phyloP scores from a whole-genome alignment of 2,113 vertebrate genomes.

The Columba janthina region DNA sequence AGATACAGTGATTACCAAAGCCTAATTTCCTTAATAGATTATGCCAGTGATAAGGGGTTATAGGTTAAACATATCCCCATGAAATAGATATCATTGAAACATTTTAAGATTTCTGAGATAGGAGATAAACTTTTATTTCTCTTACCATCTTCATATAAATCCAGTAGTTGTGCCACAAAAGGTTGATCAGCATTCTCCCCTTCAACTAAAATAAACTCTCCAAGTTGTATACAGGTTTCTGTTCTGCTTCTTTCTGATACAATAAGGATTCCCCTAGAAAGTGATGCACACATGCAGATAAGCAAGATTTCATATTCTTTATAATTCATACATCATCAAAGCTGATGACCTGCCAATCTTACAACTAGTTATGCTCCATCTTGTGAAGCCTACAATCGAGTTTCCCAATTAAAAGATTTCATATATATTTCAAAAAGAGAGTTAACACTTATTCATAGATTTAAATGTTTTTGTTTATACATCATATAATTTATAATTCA shows the following conservation, averaged over 20 bases:
- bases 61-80: not conserved
- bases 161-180: slow-evolving; percentile 83
- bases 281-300: not conserved
- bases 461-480: not conserved
- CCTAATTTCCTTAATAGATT: not conserved
- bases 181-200: slow-evolving; percentile 82
- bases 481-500: not conserved
- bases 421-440: not conserved
- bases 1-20: not conserved
- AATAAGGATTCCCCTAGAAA: slow-evolving; percentile 81
- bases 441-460: not conserved
- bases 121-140: not conserved
- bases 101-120: not conserved
- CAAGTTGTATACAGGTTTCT: slow-evolving; percentile 67
- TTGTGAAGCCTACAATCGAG: not conserved
- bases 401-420: not conserved
- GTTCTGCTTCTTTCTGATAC: slow-evolving; percentile 62
- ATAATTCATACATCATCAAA: not conserved
- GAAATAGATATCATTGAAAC: not conserved
- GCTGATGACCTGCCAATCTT: not conserved
- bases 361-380: not conserved
- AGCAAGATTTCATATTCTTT: not conserved
- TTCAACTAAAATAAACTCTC: slow-evolving; percentile 88
- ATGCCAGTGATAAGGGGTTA: not conserved
- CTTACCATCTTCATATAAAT: slow-evolving; percentile 88